Conservation (phyloP, 2,113 vertebrate genomes). For the Ptychochromis oligacanthus region DNA sequence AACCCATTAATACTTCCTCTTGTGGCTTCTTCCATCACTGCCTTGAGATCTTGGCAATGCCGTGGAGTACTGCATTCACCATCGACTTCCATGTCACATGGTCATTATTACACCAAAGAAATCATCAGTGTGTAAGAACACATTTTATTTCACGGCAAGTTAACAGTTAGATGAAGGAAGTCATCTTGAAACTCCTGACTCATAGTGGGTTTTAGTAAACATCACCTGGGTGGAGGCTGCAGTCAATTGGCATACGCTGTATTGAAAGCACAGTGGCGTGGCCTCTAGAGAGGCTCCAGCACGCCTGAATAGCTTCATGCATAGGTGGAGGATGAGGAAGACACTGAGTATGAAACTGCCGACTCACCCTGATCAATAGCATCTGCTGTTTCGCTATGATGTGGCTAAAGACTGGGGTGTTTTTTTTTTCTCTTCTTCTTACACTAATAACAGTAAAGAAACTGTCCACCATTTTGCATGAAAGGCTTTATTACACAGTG, state of each 20-base stretch:
- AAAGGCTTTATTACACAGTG: constrained; percentile 13
- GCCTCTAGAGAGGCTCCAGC: constrained; percentile 24
- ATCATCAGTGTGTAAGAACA: constrained; percentile 9
- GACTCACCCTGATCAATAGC: constrained; percentile 48
- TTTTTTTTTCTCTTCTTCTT: not conserved
- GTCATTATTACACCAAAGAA: constrained; percentile 32
- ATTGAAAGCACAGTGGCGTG: not conserved
- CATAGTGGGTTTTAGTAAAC: constrained; percentile 28
- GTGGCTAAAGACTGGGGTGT: constrained; percentile 14
- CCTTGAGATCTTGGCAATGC: not conserved
- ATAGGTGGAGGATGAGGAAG: constrained; percentile 27
- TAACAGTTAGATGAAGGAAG: constrained; percentile 46
- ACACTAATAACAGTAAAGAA: constrained; percentile 48
- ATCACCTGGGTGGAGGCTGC: constrained; percentile 30
- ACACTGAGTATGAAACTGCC: constrained; percentile 42
- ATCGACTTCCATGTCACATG: constrained; percentile 9
- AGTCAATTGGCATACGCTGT: not conserved
- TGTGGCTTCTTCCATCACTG: not conserved
- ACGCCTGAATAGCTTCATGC: constrained; percentile 28
- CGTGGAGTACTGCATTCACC: not conserved
- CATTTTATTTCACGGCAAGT: constrained; percentile 32
- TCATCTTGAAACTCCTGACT: constrained; percentile 57
- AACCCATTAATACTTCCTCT: not conserved
- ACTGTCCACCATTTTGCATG: constrained; percentile 30
- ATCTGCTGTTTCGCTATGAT: constrained; percentile 56